Base-by-base conservation (phyloP, 2,888 invertebrate species). In the Acanthosepion pharaonis region DNA sequence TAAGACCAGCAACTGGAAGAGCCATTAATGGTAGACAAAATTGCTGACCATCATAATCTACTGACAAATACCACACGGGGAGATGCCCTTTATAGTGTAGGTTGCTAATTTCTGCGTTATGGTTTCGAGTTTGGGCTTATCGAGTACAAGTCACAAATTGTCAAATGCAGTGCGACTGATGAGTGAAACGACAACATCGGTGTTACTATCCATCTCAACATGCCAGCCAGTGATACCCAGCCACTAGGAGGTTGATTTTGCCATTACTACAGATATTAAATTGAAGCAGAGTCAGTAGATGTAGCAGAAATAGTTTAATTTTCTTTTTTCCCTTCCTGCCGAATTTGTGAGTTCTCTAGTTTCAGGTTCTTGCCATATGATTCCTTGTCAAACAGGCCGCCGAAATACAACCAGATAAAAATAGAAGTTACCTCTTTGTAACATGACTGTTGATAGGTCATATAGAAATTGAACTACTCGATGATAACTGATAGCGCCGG, bases 121-220 rank as follows among this genome's bases (percentile, higher is more conserved):
- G 91, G 91, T 15, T 28, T 91, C 28, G 91, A 91, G 91, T 91
- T 91, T 91, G 9, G 91, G 91, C n/a, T 91, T 28, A 28, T n/a
- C 91, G 11, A 5, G n/a, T 91, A 15, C 11, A 28, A 28, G 0
- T 18, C n/a, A 91, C 91, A n/a, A n/a, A n/a, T 91, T 91, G 18
- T 91, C n/a, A 91, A 91, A 91, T 91, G 91, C 91, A 91, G n/a
- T 91, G 91, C 28, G 42, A 18, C 28, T n/a, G 91, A 91, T 91
- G 8, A 91, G 91, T 91, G 23, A 91, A 91, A 91, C 20, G 11
- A 9, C 15, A 42, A 2, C n/a, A 4, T 5, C 20, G 9, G 91
- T 91, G 11, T 91, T n/a, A 28, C 2, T 18, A 5, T 91, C n/a
- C 42, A 91, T 91, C 33, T 28, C 91, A 91, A 42, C 42, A 91